Conservation (phyloP, 2,113 vertebrate genomes). For the Etia nguti region DNA sequence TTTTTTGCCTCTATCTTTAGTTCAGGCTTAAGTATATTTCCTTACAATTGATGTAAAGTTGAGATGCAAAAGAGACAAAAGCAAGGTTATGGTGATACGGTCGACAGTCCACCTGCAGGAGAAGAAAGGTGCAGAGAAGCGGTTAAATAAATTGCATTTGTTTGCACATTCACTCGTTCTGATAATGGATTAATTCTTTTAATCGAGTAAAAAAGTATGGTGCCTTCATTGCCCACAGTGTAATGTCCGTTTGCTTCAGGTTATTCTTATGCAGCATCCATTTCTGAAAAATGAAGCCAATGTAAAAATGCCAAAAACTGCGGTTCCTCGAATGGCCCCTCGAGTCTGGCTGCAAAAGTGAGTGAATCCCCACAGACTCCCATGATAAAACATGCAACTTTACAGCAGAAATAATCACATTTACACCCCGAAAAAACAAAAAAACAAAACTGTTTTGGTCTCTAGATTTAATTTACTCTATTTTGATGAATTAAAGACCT, state of each 20-base stretch:
- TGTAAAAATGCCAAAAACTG: neutral
- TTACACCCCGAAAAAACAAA: neutral
- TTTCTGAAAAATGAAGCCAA: neutral
- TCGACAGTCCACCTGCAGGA: neutral
- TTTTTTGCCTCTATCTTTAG: slow-evolving; percentile 34
- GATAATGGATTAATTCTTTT: neutral
- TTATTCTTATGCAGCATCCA: neutral
- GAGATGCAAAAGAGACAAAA: neutral
- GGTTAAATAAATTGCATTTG: neutral
- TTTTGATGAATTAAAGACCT: neutral
- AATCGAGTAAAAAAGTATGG: neutral
- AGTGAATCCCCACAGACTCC: neutral
- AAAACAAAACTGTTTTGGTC: neutral
- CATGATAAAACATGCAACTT: neutral
- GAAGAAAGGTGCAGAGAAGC: neutral
- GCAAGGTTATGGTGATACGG: neutral
- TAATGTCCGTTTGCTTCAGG: neutral
- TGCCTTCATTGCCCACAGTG: neutral
- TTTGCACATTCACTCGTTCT: neutral
- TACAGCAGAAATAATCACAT: neutral
- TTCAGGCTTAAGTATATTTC: slow-evolving; percentile 16
- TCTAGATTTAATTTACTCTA: neutral
- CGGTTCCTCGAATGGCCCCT: neutral
- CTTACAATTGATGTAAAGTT: slow-evolving; percentile 13
- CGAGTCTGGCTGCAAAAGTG: neutral